Percentiles rank a stretch among this genome's conserved stretches.
Conservation (phyloP, 2,888 invertebrate species). For the Willowsia nigromaculata region DNA sequence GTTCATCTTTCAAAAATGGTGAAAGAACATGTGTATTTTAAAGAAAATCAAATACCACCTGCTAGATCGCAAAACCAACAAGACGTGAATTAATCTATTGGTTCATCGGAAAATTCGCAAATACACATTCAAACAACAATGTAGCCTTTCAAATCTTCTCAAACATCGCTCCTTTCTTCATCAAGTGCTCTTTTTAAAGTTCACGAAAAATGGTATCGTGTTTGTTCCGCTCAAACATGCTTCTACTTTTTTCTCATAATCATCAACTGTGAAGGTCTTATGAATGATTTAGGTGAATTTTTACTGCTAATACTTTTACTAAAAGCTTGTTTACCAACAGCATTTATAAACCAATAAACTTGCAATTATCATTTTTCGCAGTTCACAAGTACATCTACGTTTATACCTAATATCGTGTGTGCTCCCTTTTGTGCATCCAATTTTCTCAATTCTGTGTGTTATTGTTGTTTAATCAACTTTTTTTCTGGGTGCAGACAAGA, state of each 20-base stretch:
- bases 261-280: slow-evolving; percentile 14
- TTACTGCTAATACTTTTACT: not conserved
- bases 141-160: not conserved
- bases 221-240: not conserved
- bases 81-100: not conserved
- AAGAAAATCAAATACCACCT: not conserved
- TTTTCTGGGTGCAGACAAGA: not conserved
- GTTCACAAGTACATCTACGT: not conserved
- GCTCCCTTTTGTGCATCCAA: not conserved
- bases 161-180: too few species aligned
- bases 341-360: not conserved
- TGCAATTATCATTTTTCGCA: too few species aligned
- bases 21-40: not conserved
- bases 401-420: not conserved
- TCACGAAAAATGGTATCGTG: not conserved
- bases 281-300: not conserved
- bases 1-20: not conserved
- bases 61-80: not conserved
- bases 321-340: not conserved
- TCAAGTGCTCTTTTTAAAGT: not conserved
- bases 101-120: not conserved
- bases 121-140: not conserved
- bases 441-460: not conserved
- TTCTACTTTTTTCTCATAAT: not conserved
- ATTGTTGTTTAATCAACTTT: not conserved